Conservation (phyloP, 2,113 vertebrate genomes). For the Blennius ocellaris region DNA sequence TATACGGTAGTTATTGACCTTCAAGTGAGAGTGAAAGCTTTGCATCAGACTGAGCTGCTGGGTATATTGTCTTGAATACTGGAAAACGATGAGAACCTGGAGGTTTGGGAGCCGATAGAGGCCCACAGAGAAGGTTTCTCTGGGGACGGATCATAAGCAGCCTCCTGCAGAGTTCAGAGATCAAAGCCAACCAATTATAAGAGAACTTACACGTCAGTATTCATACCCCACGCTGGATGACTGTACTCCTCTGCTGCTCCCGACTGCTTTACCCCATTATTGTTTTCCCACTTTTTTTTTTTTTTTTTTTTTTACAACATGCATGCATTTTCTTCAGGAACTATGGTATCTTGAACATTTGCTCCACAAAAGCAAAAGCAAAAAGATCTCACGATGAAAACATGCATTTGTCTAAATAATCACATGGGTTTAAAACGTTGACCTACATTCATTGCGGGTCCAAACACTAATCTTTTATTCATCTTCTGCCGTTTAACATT, state of each 20-base stretch:
- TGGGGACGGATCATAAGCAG: constrained; percentile 45
- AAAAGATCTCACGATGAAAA: constrained; percentile 6
- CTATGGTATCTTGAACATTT: neutral
- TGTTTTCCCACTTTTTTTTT: neutral
- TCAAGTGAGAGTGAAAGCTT: constrained; percentile 41
- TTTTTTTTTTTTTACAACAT: neutral
- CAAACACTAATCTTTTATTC: constrained; percentile 50
- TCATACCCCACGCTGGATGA: constrained; percentile 23
- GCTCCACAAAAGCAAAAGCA: neutral
- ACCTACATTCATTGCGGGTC: constrained; percentile 37
- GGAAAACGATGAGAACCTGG: constrained; percentile 44
- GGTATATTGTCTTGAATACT: constrained; percentile 30
- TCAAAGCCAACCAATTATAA: constrained; percentile 69
- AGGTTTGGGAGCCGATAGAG: constrained; percentile 31
- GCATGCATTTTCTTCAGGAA: neutral
- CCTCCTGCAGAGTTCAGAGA: constrained; percentile 56
- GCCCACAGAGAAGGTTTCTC: constrained; percentile 43
- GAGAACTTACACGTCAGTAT: constrained; percentile 34
- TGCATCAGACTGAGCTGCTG: constrained; percentile 47
- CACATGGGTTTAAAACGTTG: constrained; percentile 40
- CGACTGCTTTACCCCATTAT: neutral
- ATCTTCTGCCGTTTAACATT: constrained; percentile 42
- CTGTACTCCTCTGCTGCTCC: constrained; percentile 5
- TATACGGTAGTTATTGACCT: constrained; percentile 40
- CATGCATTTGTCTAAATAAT: constrained; percentile 35